Conservation (phyloP, 2,888 invertebrate genomes). For the Liopterus haemorrhoidalis region DNA sequence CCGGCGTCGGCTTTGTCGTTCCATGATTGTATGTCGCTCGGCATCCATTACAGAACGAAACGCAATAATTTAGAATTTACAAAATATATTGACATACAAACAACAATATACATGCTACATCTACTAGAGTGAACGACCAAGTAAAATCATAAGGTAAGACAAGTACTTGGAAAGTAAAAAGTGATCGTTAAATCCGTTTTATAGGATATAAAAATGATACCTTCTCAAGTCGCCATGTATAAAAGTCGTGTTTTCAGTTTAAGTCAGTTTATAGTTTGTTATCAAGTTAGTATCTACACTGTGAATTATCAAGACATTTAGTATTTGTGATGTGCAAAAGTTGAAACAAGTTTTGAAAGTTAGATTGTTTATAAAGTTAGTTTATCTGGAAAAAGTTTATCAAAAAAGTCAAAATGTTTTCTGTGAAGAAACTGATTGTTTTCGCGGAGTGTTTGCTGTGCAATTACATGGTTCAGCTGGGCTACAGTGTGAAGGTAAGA, state of each 20-base stretch:
- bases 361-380: constrained; percentile 30
- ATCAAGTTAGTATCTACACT: constrained; percentile 23
- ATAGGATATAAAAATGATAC: constrained; percentile 22
- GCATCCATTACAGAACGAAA: constrained; percentile 21
- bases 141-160: constrained; percentile 22
- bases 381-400: constrained; percentile 36
- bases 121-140: constrained; percentile 25
- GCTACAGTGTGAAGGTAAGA: constrained; percentile 46
- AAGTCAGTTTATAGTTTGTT: constrained; percentile 22
- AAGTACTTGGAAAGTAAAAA: constrained; percentile 22
- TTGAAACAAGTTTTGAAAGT: constrained; percentile 20
- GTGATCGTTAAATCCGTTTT: constrained; percentile 22
- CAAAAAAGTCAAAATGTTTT: constrained; percentile 35
- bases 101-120: constrained; percentile 23
- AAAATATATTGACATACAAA: constrained; percentile 14
- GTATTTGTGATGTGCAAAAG: constrained; percentile 24
- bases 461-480: constrained; percentile 42
- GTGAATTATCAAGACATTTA: constrained; percentile 25
- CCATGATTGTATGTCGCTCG: constrained; percentile 21
- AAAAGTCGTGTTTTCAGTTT: constrained; percentile 24
- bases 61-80: constrained; percentile 13
- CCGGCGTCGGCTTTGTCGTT: constrained; percentile 17
- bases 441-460: constrained; percentile 42
- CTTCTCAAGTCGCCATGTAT: constrained; percentile 25
- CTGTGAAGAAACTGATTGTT: constrained; percentile 43